A percentile compares a stretch with the other conserved stretches of the same genome.
These are phyloP conservation scores for Procambarus clarkii DNA, from an alignment of 1,140 invertebrate genomes.

Conservation along the genomic window DNA sequence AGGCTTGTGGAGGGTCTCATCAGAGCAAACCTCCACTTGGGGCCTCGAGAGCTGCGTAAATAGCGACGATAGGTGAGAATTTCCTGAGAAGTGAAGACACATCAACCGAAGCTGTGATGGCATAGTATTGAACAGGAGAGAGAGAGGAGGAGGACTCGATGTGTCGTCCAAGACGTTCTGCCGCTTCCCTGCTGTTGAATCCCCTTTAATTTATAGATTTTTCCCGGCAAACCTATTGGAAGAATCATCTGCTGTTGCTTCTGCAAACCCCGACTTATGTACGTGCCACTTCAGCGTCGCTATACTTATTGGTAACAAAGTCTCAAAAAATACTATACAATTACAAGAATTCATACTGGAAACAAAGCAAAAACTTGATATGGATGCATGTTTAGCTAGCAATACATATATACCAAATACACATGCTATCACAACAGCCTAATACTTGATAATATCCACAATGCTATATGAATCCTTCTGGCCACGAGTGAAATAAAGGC, in stretches of 20 bases:
- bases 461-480: no score
- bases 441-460: no score
- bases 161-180: slow-evolving; percentile 60
- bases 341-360: no score
- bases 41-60: neutral
- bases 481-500: no score
- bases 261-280: no score
- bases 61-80: neutral
- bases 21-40: neutral
- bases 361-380: no score
- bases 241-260: neutral
- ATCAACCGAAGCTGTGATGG: slow-evolving; percentile 41
- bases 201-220: slow-evolving; percentile 69
- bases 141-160: slow-evolving; percentile 44
- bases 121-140: slow-evolving; percentile 60
- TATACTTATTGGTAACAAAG: no score
- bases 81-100: slow-evolving; percentile 54
- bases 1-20: neutral
- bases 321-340: no score
- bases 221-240: slow-evolving; percentile 32
- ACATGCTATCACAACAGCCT: no score
- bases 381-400: no score
- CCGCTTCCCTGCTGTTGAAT: slow-evolving; percentile 49
- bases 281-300: no score
- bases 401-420: no score